phyloP scores from a whole-genome alignment of 2,797 vertebrate genomes.

The Argyrosomus regius region DNA sequence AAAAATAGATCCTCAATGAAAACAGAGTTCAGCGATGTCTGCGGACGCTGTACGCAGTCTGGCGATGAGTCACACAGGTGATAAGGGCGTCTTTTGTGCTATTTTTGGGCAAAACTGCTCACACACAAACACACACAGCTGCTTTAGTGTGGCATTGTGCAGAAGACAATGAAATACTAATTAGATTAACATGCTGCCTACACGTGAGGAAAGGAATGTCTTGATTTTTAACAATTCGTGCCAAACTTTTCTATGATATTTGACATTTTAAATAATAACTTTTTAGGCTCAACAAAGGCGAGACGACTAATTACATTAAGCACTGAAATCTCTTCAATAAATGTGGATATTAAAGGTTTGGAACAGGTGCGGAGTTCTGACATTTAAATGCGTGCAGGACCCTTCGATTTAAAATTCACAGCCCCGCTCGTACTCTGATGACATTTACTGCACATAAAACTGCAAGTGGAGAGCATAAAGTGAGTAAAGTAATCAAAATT shows the following conservation, averaged over 20 bases:
- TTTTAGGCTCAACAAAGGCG: background rate
- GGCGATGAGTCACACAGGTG: conserved; percentile 62
- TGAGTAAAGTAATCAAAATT: conserved; percentile 49
- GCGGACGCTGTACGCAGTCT: background rate
- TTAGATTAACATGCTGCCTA: conserved; percentile 43
- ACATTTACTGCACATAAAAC: conserved; percentile 57
- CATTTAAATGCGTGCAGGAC: conserved; percentile 41
- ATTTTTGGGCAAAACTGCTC: conserved; percentile 49
- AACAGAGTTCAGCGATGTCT: conserved; percentile 1
- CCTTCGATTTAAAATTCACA: conserved; percentile 29
- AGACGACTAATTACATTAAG: background rate
- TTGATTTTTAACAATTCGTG: too few relatives aligned
- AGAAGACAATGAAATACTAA: conserved; percentile 23
- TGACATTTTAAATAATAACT: background rate
- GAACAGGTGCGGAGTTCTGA: conserved; percentile 18
- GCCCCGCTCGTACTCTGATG: conserved; percentile 1
- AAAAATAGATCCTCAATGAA: conserved; percentile 23
- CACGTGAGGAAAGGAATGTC: conserved; percentile 12
- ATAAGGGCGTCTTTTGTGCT: conserved; percentile 13
- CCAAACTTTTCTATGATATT: background rate
- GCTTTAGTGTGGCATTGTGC: background rate
- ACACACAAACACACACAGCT: conserved; percentile 13
- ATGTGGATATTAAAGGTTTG: conserved; percentile 1
- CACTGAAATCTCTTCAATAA: background rate
- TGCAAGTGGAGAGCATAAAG: conserved; percentile 29